These are phyloP conservation scores for Ctenodactylus gundi DNA, from an alignment of 2,113 vertebrate genomes.

Conservation along the genomic window DNA sequence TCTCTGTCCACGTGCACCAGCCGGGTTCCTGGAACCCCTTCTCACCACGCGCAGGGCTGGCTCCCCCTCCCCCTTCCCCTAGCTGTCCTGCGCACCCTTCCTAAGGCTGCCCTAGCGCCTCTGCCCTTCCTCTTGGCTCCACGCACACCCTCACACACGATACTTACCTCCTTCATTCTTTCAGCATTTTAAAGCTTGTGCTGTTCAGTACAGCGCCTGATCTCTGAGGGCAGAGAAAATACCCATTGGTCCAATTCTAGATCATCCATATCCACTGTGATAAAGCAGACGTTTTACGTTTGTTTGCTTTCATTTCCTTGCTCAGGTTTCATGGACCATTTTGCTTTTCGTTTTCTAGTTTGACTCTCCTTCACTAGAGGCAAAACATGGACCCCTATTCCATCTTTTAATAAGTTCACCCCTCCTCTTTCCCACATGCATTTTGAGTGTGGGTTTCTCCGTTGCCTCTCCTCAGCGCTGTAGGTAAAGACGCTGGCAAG, in stretches of 20 bases:
- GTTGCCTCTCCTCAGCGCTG: slow-evolving; percentile 50
- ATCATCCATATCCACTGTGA: neutral
- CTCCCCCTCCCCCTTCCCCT: neutral
- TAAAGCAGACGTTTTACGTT: neutral
- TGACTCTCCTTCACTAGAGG: slow-evolving; percentile 18
- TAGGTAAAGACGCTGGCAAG: slow-evolving; percentile 76
- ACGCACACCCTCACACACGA: neutral
- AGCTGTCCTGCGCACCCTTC: neutral
- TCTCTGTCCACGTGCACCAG: too few species aligned
- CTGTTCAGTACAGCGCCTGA: neutral
- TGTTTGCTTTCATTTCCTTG: slow-evolving; percentile 27
- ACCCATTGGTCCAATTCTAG: neutral
- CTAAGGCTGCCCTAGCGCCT: neutral
- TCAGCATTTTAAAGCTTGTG: slow-evolving; percentile 15
- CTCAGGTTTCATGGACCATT: neutral
- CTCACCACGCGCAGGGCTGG: too few species aligned
- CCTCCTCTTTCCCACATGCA: neutral
- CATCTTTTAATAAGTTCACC: neutral
- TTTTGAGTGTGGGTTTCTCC: slow-evolving; percentile 66
- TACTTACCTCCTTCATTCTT: neutral
- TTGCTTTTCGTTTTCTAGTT: slow-evolving; percentile 47
- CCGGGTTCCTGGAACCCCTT: neutral
- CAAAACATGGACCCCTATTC: neutral
- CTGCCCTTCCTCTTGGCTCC: neutral
- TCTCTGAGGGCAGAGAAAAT: neutral